Conservation (phyloP, 1,140 invertebrate genomes). For the Hylaeus anthracinus region DNA sequence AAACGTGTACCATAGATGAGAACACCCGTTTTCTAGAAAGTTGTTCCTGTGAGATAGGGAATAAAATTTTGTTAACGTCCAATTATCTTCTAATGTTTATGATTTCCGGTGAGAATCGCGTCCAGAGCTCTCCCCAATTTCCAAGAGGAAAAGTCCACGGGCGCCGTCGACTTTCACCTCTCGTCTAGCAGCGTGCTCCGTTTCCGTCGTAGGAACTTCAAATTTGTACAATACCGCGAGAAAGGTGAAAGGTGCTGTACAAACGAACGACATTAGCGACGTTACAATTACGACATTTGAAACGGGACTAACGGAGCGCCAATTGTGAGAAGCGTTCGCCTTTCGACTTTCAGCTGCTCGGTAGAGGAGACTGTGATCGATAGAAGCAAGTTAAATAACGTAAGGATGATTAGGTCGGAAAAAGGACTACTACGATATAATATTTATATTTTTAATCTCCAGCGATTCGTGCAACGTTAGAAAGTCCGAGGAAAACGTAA, state of each 20-base stretch:
- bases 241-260: slow-evolving; percentile 50
- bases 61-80: neutral
- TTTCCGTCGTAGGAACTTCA: slow-evolving; percentile 38
- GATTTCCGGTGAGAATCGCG: neutral
- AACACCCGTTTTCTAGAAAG: neutral
- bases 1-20: neutral
- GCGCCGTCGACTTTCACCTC: slow-evolving; percentile 47
- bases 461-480: slow-evolving; percentile 28
- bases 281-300: slow-evolving; percentile 28
- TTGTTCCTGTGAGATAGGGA: neutral
- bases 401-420: too few relatives aligned
- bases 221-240: slow-evolving; percentile 28
- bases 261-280: slow-evolving; percentile 3
- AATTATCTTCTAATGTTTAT: neutral
- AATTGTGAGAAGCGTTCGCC: neutral
- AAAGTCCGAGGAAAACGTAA: slow-evolving; percentile 61
- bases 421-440: too few relatives aligned
- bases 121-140: slow-evolving; percentile 9
- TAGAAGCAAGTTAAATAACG: too few relatives aligned
- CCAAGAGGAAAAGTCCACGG: slow-evolving; percentile 3
- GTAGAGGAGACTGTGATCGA: neutral
- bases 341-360: neutral
- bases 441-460: neutral
- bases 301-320: neutral
- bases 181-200: neutral